phyloP scores from a whole-genome alignment of 2,797 vertebrate species.

The Falco columbarius region DNA sequence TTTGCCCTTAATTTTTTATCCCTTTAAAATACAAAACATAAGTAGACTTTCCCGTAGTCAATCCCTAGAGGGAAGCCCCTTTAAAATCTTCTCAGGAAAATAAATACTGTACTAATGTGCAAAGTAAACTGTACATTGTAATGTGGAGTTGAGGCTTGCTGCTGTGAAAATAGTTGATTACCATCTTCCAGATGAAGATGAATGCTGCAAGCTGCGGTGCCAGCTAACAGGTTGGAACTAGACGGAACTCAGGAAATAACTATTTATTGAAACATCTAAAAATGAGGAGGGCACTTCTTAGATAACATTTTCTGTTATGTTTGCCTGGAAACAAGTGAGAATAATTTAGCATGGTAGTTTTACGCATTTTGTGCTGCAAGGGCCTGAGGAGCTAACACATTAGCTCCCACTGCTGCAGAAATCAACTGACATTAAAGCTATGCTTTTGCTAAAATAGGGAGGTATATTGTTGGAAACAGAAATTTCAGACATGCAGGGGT shows the following conservation, averaged over 20 bases:
- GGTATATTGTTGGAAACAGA: not conserved
- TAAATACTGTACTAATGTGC: not conserved
- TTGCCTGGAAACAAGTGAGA: not conserved
- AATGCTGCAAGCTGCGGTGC: not conserved
- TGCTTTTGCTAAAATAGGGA: not conserved
- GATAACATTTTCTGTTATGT: not conserved
- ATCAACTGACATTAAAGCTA: not conserved
- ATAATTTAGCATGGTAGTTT: not conserved
- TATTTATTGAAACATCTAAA: not conserved
- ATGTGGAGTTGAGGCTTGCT: not conserved
- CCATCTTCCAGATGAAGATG: not conserved
- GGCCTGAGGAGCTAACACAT: not conserved
- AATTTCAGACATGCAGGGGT: not conserved
- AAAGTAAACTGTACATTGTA: not conserved
- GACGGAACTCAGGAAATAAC: not conserved
- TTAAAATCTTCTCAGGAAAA: not conserved
- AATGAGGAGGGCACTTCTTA: not conserved
- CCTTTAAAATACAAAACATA: not conserved
- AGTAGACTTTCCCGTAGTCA: not conserved
- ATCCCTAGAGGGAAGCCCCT: not conserved
- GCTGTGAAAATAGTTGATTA: constrained; percentile 17
- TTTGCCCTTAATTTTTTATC: not conserved
- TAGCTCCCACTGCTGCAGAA: not conserved
- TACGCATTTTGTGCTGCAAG: not conserved
- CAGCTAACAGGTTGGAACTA: not conserved